phyloP scores from a whole-genome alignment of 2,797 vertebrate species.

The Caiman crocodilus region DNA sequence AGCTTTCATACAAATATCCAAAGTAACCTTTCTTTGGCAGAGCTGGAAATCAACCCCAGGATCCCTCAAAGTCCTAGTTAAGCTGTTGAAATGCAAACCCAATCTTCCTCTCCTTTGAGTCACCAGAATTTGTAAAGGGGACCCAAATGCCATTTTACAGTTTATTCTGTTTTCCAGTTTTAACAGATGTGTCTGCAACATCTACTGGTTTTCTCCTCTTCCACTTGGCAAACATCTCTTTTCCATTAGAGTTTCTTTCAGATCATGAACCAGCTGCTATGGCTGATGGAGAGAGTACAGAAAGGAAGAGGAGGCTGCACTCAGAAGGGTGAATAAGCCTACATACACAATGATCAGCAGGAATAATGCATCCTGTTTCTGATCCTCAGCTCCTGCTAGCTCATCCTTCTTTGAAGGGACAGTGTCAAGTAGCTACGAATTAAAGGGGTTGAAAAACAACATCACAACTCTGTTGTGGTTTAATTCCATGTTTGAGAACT shows the following conservation, averaged over 20 bases:
- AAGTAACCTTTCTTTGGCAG: background rate
- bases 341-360: background rate
- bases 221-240: conserved; percentile 34
- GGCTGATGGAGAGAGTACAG: background rate
- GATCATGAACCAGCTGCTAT: background rate
- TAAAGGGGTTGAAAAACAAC: background rate
- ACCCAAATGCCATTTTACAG: background rate
- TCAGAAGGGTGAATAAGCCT: background rate
- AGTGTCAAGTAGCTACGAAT: background rate
- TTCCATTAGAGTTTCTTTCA: conserved; percentile 38
- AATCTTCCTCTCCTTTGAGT: background rate
- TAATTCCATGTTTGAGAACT: background rate
- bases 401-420: background rate
- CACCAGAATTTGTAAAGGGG: background rate
- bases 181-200: conserved; percentile 10
- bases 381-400: background rate
- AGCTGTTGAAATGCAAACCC: background rate
- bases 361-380: background rate
- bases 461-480: background rate
- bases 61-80: background rate
- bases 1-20: background rate
- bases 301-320: background rate
- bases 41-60: background rate
- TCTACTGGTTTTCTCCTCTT: background rate
- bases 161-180: conserved; percentile 1